Base-by-base conservation (phyloP, 2,888 invertebrate genomes). In the Drosophila neotestacea region DNA sequence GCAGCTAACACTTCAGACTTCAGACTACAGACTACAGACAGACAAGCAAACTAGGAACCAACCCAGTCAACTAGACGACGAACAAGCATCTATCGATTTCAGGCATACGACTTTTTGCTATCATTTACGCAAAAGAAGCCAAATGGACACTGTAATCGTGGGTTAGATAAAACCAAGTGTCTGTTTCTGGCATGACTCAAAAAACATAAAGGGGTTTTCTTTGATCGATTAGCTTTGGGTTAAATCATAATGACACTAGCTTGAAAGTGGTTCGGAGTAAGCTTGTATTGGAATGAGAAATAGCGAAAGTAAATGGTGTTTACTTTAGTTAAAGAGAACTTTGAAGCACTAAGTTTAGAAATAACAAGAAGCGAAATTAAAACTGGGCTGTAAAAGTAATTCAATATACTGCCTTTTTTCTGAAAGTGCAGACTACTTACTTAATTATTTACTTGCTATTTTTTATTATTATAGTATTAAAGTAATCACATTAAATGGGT, bases 61-160 rank as follows among this genome's bases (percentile, higher is more conserved):
- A 32, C 7, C 32, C 32, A 56, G 22, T n/a, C 34, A 34, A 32
- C 13, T 27, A 48, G 46, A n/a, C 36, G 32, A 42, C 50, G 46
- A 9, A 42, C 50, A 64, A 65, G 54, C 76, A 72, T 88, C 85
- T 81, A 89, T 87, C 79, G 88, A 84, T 87, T 89, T 71, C 61
- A 56, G 77, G 61, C 71, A 71, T 67, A 70, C 68, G 59, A 62
- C 62, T 61, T 67, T 67, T 58, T 55, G 64, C 67, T 64, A 83
- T 79, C 77, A 62, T 55, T 76, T 71, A 61, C 64, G 58, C 51
- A 59, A 68, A 71, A 22, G 64, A 60, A 42, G 22, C 42, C 34
- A 60, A 79, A 83, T 64, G 63, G 47, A 42, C 55, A 42, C 65
- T 61, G 48, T 56, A 63, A 84, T 69, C 58, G 39, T 69, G 44